phyloP scores from a whole-genome alignment of 2,888 invertebrate genomes.

The Platycheirus albimanus region DNA sequence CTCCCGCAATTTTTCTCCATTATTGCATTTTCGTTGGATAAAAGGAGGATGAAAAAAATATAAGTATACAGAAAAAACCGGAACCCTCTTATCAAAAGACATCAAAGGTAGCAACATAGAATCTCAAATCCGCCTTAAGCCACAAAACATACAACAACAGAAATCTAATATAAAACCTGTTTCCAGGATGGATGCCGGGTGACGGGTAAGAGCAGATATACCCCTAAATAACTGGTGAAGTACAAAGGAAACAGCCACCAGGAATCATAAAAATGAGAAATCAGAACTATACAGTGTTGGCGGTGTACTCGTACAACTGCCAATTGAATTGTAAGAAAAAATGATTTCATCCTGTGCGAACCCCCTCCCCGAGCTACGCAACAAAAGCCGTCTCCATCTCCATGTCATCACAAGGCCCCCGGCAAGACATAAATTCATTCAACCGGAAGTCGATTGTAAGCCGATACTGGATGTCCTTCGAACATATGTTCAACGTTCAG shows the following conservation, averaged over 20 bases:
- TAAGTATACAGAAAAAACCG: constrained; percentile 1
- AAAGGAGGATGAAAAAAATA: constrained; percentile 13
- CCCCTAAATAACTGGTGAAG: constrained; percentile 33
- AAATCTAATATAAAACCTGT: constrained; percentile 67
- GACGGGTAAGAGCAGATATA: background rate
- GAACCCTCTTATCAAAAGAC: constrained; percentile 35
- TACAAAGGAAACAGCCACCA: constrained; percentile 49
- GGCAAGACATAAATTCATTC: constrained; percentile 44
- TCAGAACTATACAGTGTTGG: too few relatives aligned
- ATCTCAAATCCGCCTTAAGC: constrained; percentile 61
- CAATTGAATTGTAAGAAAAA: constrained; percentile 66
- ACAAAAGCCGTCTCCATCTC: constrained; percentile 43
- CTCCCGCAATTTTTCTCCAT: constrained; percentile 57
- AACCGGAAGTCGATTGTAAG: constrained; percentile 63
- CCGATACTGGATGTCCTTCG: constrained; percentile 34
- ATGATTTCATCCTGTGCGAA: constrained; percentile 26
- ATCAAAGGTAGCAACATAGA: constrained; percentile 61
- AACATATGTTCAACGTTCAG: constrained; percentile 41
- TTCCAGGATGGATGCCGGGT: background rate
- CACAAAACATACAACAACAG: constrained; percentile 50
- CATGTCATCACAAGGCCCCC: constrained; percentile 28
- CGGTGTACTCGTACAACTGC: constrained; percentile 39
- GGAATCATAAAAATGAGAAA: constrained; percentile 18
- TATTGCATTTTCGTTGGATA: constrained; percentile 63
- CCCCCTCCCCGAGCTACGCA: too few relatives aligned